Evolutionary conservation across 2,113 vertebrate species (phyloP), one percentile per base, ranked within the genome.

Genomic region (Indicator maculatus): DNA sequence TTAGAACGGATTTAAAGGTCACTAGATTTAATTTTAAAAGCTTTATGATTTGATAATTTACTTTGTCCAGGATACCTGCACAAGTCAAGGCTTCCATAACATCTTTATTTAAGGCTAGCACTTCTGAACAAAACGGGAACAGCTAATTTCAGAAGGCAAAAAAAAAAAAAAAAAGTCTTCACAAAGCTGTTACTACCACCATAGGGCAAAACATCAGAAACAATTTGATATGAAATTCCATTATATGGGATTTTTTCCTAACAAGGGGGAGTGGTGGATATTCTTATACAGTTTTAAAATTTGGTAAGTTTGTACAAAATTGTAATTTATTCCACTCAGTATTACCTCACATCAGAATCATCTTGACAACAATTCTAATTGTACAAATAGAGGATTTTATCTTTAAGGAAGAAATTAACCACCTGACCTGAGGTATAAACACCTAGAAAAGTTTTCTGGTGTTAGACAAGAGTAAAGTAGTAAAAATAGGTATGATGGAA

Each of bases 91-190:
- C 52, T 72, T 89, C 24, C 14, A 19, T 45, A 65, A 77, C 41
- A 69, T 56, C 65, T 88, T 61, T 44, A 31, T 53, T 44, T 83
- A 50, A 89, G 71, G 36, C n/a, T 81, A 52, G 55, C 15, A 85
- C 81, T 92, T 90, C 64, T 82, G 33, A 82, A 70, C 87, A 67
- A 76, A 94, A 80, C 23, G 50, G n/a, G 63, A 86, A 87, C 66
- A 53, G 53, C 83, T 91, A 21, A 88, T 73, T 92, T 65, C 56
- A 82, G 60, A 61, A 88, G 20, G 33, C 66, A 13, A 16, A 44
- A 44, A 44, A 13, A 26, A 23, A 50, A 23, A 50, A 23, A 71
- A 90, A 93, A 70, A 38, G 47, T 81, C 61, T 88, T 86, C 44
- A 71, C 31, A 90, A 86, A 91, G 38, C 70, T 86, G 20, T 83